Percentiles rank a stretch among this genome's conserved stretches.
Evolutionary conservation across 1,140 invertebrate genomes (phyloP).

Genomic region (Trypoxylus dichotomus): DNA sequence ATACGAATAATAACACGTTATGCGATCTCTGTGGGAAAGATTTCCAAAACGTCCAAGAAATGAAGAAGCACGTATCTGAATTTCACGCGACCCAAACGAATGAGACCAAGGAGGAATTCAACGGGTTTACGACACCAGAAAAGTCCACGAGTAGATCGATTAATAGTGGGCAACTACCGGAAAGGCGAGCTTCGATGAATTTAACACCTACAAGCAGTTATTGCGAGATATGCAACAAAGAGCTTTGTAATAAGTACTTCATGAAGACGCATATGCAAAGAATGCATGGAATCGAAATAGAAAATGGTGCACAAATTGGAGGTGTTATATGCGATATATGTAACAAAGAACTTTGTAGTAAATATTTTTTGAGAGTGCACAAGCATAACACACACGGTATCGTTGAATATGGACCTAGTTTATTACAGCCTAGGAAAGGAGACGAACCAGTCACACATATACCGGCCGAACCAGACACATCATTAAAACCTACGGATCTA

Average conservation of each 20-base stretch:
- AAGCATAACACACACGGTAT: slow-evolving; percentile 98
- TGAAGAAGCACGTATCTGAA: slow-evolving; percentile 63
- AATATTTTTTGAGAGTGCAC: slow-evolving; percentile 95
- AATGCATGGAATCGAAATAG: slow-evolving; percentile 97
- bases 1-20: slow-evolving; percentile 49
- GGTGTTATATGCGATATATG: slow-evolving; percentile 96
- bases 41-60: slow-evolving; percentile 56
- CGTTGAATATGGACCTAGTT: slow-evolving; percentile 65
- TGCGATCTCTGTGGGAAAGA: slow-evolving; percentile 64
- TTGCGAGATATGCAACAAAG: slow-evolving; percentile 99
- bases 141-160: slow-evolving; percentile 32
- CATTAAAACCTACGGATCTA: slow-evolving; percentile 57
- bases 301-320: slow-evolving; percentile 86
- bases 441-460: slow-evolving; percentile 45
- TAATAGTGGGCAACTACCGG: slow-evolving; percentile 37
- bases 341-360: slow-evolving; percentile 96
- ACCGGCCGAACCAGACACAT: slow-evolving; percentile 54
- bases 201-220: slow-evolving; percentile 80
- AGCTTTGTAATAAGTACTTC: slow-evolving; percentile 99
- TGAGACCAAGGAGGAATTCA: slow-evolving; percentile 42
- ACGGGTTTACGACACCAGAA: slow-evolving; percentile 37
- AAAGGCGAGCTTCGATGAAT: slow-evolving; percentile 47
- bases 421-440: slow-evolving; percentile 58
- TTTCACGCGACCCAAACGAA: slow-evolving; percentile 54
- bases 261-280: slow-evolving; percentile 99